phyloP scores from a whole-genome alignment of 2,888 invertebrate species.

The Didymodactylos carnosus region DNA sequence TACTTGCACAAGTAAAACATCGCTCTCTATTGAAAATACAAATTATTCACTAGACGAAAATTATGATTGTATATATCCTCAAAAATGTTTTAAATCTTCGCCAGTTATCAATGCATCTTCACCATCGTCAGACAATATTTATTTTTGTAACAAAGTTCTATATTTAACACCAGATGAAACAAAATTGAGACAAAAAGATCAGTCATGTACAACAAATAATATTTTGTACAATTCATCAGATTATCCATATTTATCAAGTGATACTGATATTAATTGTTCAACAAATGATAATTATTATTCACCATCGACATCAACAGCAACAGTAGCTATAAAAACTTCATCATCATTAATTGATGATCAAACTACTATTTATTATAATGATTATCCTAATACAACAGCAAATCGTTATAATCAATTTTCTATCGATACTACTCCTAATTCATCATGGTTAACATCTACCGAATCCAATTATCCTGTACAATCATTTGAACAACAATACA shows the following conservation, averaged over 20 bases:
- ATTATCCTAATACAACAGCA: not conserved
- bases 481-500: not conserved
- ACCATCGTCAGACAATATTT: no score
- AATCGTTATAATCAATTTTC: not conserved
- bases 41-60: not conserved
- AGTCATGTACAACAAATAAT: no score
- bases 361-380: no score
- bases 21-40: no score
- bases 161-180: no score
- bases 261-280: not conserved
- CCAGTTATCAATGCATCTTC: no score
- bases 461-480: not conserved
- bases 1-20: no score
- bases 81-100: no score
- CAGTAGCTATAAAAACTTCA: no score
- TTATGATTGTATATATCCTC: not conserved
- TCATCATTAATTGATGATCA: no score
- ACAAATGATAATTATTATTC: not conserved
- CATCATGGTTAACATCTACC: not conserved
- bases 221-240: not conserved
- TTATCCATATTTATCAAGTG: not conserved
- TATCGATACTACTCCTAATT: not conserved
- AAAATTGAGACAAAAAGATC: no score
- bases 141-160: no score
- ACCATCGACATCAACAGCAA: not conserved